Base-by-base conservation (phyloP, 2,888 invertebrate species). In the Campoplex capitator region DNA sequence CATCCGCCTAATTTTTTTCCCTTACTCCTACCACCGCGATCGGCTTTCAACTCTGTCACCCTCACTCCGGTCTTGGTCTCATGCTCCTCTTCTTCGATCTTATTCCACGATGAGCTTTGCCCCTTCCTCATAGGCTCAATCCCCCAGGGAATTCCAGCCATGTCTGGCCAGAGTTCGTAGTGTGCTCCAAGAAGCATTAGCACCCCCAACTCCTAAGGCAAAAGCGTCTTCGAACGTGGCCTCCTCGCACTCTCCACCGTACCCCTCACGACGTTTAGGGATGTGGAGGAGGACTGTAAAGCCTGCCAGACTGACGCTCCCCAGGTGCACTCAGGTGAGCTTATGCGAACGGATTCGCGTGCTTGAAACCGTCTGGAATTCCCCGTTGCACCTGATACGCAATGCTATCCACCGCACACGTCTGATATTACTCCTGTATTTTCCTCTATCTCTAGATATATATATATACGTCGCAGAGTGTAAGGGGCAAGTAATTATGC, bases 291-390 rank as follows among this genome's bases (percentile, higher is more conserved):
- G 6, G 28, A 11, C 28, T 45, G 48, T 45, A 38, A 32, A 65
- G 51, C 48, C 54, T 81, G 13, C 74, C 73, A 74, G 67, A 74
- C 81, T 38, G 78, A 42, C 56, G 68, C 62, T 65, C 67, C 67
- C 70, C 81, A 74, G 74, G 67, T 48, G 32, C n/a, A 23, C 67
- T 18, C 81, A 74, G 81, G 81, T 81, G 81, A 67, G 54, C 51
- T 42, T 51, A 13, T 1, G 23, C 81, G 42, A 74, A 62, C 38
- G 65, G 9, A 68, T 42, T 35, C 42, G 42, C 42, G 45, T 74
- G 67, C 81, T 81, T 81, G 65, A 74, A 79, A 81, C 81, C 81
- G 54, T 81, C 74, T 74, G 54, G 54, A 81, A 65, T 42, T 56
- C 67, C 42, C 42, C 67, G 13, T 78, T 74, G 67, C 81, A 81